phyloP scores from a whole-genome alignment of 30 jellyfish, hydroid and myxozoan genomes.

The Aurelia sp. region DNA sequence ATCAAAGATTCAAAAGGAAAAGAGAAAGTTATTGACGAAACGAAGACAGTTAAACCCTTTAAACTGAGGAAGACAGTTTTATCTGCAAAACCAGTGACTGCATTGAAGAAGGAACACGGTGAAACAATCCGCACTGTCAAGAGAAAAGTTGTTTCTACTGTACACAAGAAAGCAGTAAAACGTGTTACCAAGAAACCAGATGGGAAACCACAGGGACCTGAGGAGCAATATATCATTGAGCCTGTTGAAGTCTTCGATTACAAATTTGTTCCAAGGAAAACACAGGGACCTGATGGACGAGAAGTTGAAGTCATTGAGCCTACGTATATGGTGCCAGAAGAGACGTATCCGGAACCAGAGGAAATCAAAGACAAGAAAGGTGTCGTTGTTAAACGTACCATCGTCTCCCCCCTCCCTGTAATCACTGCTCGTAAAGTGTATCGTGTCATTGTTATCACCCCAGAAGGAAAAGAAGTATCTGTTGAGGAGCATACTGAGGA shows the following conservation, averaged over 20 bases:
- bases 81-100: slow-evolving; percentile 25
- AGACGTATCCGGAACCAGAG: slow-evolving; percentile 52
- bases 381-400: slow-evolving; percentile 40
- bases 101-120: slow-evolving; percentile 43
- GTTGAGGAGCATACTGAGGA: slow-evolving; percentile 42
- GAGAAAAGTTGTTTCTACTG: slow-evolving; percentile 14
- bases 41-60: slow-evolving; percentile 25
- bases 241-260: slow-evolving; percentile 85
- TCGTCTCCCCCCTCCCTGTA: slow-evolving; percentile 72
- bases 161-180: slow-evolving; percentile 24
- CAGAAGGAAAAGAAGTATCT: slow-evolving; percentile 58
- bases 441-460: slow-evolving; percentile 42
- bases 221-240: slow-evolving; percentile 66
- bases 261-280: slow-evolving; percentile 26
- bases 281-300: slow-evolving; percentile 44
- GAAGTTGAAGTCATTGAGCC: slow-evolving; percentile 45
- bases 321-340: slow-evolving; percentile 15
- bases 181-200: slow-evolving; percentile 49
- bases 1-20: slow-evolving; percentile 1
- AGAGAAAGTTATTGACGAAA: background rate
- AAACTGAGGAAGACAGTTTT: slow-evolving; percentile 8
- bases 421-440: slow-evolving; percentile 84
- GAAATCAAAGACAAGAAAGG: slow-evolving; percentile 81
- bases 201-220: slow-evolving; percentile 69
- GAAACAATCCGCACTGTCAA: slow-evolving; percentile 52